These are phyloP conservation scores for Zhengitettix transpicula DNA, from an alignment of 2,888 invertebrate species.

Conservation along the genomic window DNA sequence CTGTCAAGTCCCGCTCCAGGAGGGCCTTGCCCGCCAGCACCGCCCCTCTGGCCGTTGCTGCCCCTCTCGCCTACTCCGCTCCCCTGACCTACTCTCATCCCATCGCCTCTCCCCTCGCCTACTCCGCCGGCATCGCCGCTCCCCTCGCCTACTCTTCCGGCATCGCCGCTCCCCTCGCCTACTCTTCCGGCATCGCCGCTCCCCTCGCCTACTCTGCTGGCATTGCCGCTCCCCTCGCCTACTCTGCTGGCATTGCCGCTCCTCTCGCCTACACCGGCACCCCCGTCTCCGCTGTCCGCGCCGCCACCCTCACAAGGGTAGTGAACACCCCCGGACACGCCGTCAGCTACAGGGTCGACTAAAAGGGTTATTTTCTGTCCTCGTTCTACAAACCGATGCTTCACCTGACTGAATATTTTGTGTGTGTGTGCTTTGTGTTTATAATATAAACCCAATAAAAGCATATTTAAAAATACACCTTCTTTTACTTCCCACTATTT, in stretches of 20 bases:
- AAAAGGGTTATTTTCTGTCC: conserved; percentile 6
- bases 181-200: conserved; percentile 5
- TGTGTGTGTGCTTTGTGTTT: conserved; percentile 3
- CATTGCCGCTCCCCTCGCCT: conserved; percentile 2
- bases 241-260: neutral
- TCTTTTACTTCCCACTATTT: too few relatives aligned
- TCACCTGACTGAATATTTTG: conserved; percentile 1
- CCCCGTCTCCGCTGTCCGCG: conserved; percentile 15
- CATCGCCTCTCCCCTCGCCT: neutral
- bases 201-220: neutral
- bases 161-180: conserved; percentile 8
- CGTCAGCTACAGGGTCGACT: conserved; percentile 26
- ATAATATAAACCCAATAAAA: neutral
- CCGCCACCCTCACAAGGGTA: conserved; percentile 23
- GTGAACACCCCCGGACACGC: conserved; percentile 28
- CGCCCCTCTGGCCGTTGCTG: neutral
- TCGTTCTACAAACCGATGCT: neutral
- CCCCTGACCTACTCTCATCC: neutral
- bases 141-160: neutral
- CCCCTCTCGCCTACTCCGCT: conserved; percentile 5
- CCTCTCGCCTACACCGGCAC: conserved; percentile 5
- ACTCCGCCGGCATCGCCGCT: neutral
- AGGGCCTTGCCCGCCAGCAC: conserved; percentile 25
- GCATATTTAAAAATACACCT: neutral
- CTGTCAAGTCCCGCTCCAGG: conserved; percentile 18